Conservation (phyloP, 2,113 vertebrate genomes). For the Nesoenas mayeri region DNA sequence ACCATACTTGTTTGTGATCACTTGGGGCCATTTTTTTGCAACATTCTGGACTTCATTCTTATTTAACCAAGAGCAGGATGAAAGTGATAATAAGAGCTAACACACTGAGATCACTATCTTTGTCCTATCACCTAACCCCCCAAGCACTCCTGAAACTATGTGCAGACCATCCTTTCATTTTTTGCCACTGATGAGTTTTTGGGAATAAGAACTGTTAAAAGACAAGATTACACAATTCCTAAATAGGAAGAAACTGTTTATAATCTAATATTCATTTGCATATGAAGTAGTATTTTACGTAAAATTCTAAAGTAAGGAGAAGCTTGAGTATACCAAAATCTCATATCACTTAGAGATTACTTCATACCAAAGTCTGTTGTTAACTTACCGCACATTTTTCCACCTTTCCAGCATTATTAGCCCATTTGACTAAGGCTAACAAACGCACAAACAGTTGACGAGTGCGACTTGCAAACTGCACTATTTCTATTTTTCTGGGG, state of each 20-base stretch:
- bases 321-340: background rate
- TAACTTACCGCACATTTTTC: slow-evolving; percentile 97
- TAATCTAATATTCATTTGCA: background rate
- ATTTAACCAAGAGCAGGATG: background rate
- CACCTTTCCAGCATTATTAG: slow-evolving; percentile 97
- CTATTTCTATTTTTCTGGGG: slow-evolving; percentile 97
- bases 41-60: background rate
- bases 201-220: background rate
- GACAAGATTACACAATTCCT: background rate
- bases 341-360: background rate
- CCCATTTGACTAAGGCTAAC: slow-evolving; percentile 96
- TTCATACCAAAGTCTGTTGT: background rate
- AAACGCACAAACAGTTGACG: slow-evolving; percentile 96
- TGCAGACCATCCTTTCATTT: background rate
- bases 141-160: background rate
- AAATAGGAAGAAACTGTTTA: background rate
- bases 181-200: background rate
- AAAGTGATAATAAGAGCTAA: background rate
- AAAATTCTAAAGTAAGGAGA: background rate
- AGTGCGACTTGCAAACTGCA: slow-evolving; percentile 97
- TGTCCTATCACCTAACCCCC: background rate
- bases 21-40: background rate
- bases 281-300: background rate
- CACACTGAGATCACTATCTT: background rate
- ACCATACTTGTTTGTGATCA: slow-evolving; percentile 1